These are phyloP conservation scores for Rhagonycha fulva DNA, from an alignment of 2,888 invertebrate species.

Conservation along the genomic window DNA sequence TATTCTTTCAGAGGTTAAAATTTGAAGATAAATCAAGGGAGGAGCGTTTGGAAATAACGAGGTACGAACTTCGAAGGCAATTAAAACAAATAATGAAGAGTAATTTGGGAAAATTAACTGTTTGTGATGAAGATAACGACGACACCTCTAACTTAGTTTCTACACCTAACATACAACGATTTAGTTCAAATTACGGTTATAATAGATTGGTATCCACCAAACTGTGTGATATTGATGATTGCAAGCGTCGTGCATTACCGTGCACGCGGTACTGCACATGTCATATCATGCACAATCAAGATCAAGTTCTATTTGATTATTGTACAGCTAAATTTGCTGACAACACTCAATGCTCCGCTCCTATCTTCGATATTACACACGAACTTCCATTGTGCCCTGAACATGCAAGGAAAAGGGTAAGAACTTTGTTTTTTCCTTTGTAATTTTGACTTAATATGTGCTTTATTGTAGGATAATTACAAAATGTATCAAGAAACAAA, in stretches of 20 bases:
- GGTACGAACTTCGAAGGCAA: slow-evolving; percentile 51
- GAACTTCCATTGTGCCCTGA: slow-evolving; percentile 85
- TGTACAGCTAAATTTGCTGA: slow-evolving; percentile 82
- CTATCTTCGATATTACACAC: slow-evolving; percentile 77
- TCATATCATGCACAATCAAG: slow-evolving; percentile 84
- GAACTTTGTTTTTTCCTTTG: slow-evolving; percentile 31
- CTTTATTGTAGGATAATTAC: slow-evolving; percentile 71
- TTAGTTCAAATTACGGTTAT: slow-evolving; percentile 19
- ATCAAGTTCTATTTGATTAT: slow-evolving; percentile 74
- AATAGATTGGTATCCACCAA: slow-evolving; percentile 34
- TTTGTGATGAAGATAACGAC: slow-evolving; percentile 35
- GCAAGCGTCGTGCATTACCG: slow-evolving; percentile 64
- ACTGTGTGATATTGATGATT: slow-evolving; percentile 38
- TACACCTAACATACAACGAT: not conserved
- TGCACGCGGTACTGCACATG: slow-evolving; percentile 81
- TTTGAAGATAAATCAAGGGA: slow-evolving; percentile 53
- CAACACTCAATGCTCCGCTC: slow-evolving; percentile 77
- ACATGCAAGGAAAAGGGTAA: slow-evolving; percentile 79
- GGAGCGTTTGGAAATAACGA: slow-evolving; percentile 53
- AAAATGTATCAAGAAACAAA: slow-evolving; percentile 76
- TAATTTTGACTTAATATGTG: not conserved
- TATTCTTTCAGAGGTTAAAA: slow-evolving; percentile 48
- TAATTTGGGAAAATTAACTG: slow-evolving; percentile 55
- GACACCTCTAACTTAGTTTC: not conserved
- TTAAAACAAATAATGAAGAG: slow-evolving; percentile 51